Evolutionary conservation across 2,113 vertebrate species (phyloP), one percentile per base, ranked within the genome.

Genomic region (Prionailurus bengalensis): DNA sequence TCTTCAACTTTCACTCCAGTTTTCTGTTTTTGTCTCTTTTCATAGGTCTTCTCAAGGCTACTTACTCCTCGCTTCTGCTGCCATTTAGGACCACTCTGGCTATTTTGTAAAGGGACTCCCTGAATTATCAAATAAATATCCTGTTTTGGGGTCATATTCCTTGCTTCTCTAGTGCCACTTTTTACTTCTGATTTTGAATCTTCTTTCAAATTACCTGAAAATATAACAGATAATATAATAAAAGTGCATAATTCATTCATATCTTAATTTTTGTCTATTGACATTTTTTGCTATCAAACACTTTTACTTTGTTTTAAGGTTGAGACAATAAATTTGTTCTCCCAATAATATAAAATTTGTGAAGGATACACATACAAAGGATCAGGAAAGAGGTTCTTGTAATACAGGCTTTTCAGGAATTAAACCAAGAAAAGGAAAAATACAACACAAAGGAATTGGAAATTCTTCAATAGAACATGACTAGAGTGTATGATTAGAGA

Each of bases 131-230:
- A 55, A 45, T 11, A 23, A 55, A 5, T n/a, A 73, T 80, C 65
- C 53, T 81, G 74, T 66, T 74, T 88, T 27, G 29, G 29, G 19
- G 7, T 87, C 53, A n/a, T 74, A 88, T 92, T 82, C 13, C n/a
- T 82, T 95, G 76, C 31, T 74, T 95, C 83, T 71, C 4, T 48
- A 70, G 48, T 23, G 33, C 19, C 3, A 71, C 4, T 51, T 86
- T 86, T 80, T 86, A 39, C 13, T 27, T 85, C 63, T 92, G 74
- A 39, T 80, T 86, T 81, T 92, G 90, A 36, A 45, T 14, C 36
- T 87, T 61, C 68, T 87, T 13, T 92, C 90, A 66, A 73, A 82
- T 88, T 82, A 95, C 55, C 95, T 95, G 90, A 88, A 95, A 92
- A 45, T 87, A 87, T 29, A 92, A 92, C 4, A 79, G 29, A 79